Conservation (phyloP, 2,888 invertebrate genomes). For the Eilema caniola region DNA sequence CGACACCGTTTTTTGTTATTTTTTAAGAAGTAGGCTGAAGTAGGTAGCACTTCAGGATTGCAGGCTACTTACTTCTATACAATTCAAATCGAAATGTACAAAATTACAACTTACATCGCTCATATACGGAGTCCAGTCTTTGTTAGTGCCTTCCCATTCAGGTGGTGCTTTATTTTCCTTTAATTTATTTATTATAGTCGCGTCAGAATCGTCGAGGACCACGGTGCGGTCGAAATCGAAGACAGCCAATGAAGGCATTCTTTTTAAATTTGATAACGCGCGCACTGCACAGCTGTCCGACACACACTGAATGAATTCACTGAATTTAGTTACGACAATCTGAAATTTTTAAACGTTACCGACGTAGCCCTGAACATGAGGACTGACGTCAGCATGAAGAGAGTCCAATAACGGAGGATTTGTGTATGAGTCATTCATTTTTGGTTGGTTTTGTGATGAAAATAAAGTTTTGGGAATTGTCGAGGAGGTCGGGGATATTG, state of each 20-base stretch:
- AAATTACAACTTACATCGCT: slow-evolving; percentile 71
- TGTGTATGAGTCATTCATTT: slow-evolving; percentile 50
- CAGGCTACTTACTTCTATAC: background rate
- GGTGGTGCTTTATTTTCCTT: slow-evolving; percentile 77
- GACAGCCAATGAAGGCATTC: slow-evolving; percentile 75
- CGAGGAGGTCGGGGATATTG: slow-evolving; percentile 24
- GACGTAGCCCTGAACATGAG: slow-evolving; percentile 22
- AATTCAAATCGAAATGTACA: background rate
- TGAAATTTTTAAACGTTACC: slow-evolving; percentile 13
- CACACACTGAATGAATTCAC: slow-evolving; percentile 50
- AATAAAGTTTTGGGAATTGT: background rate
- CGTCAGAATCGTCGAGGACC: slow-evolving; percentile 79
- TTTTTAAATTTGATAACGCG: slow-evolving; percentile 50
- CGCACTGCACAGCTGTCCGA: slow-evolving; percentile 47
- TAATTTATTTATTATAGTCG: slow-evolving; percentile 76
- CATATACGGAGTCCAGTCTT: slow-evolving; percentile 84
- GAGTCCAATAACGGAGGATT: slow-evolving; percentile 34
- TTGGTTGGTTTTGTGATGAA: slow-evolving; percentile 28
- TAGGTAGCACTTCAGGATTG: too few relatives aligned
- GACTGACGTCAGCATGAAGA: slow-evolving; percentile 41
- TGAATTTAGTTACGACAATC: slow-evolving; percentile 19
- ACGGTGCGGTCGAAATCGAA: slow-evolving; percentile 83
- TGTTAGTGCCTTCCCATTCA: slow-evolving; percentile 72
- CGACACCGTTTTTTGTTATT: too few relatives aligned
- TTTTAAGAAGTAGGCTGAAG: too few relatives aligned